Percentiles rank a stretch among this genome's conserved stretches.
phyloP scores from a whole-genome alignment of 2,797 vertebrate genomes.

The Eulemur albifrons region DNA sequence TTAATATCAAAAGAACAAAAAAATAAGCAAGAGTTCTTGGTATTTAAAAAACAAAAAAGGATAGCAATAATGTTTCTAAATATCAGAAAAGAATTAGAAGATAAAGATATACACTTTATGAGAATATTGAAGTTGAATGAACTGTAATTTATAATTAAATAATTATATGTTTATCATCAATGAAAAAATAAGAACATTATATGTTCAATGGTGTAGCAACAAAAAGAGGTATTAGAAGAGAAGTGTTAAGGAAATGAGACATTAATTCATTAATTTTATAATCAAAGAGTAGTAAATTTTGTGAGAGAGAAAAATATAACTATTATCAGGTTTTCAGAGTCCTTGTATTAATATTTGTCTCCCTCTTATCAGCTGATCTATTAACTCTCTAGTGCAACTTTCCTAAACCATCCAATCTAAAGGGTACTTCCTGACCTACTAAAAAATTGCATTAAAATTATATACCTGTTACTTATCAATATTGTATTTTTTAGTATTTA shows the following conservation, averaged over 20 bases:
- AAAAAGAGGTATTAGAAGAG: neutral
- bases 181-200: neutral
- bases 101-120: neutral
- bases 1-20: neutral
- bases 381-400: neutral
- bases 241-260: neutral
- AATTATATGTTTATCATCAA: neutral
- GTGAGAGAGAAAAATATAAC: neutral
- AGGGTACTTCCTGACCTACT: neutral
- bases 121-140: neutral
- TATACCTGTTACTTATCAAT: neutral
- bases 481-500: neutral
- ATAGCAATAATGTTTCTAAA: neutral
- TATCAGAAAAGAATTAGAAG: neutral
- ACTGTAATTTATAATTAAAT: neutral
- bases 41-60: neutral
- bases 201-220: neutral
- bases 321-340: neutral
- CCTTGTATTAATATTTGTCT: neutral
- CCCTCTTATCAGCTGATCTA: neutral
- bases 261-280: neutral
- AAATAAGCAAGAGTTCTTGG: neutral
- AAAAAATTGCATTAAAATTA: neutral
- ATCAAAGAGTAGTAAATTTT: neutral
- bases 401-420: neutral